phyloP scores from a whole-genome alignment of 2,113 vertebrate species.

The Istiophorus platypterus region DNA sequence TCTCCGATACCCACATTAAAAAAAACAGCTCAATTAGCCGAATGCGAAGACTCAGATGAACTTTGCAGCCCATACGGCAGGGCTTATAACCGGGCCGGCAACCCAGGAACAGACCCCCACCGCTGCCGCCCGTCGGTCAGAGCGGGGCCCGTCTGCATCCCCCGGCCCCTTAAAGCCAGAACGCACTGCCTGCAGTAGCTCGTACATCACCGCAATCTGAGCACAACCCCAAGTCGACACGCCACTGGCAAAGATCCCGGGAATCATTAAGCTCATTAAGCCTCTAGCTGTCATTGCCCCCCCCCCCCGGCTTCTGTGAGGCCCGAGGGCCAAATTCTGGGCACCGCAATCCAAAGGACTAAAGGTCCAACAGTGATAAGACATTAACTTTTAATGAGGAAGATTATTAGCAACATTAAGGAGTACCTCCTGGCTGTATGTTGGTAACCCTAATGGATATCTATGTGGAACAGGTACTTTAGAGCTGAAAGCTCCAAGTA shows the following conservation, averaged over 20 bases:
- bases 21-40: conserved; percentile 18
- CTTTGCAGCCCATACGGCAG: background rate
- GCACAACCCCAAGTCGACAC: background rate
- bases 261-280: conserved; percentile 45
- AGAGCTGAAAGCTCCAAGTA: background rate
- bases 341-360: background rate
- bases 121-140: too few relatives aligned
- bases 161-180: conserved; percentile 31
- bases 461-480: fast-evolving
- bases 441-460: background rate
- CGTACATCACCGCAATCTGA: conserved; percentile 26
- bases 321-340: background rate
- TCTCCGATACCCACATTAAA: background rate
- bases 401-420: conserved; percentile 21
- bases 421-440: background rate
- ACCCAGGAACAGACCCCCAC: conserved; percentile 9
- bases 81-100: conserved; percentile 15
- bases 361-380: conserved; percentile 11
- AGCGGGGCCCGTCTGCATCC: conserved; percentile 5
- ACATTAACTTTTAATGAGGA: conserved; percentile 31
- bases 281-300: conserved; percentile 54
- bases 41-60: conserved; percentile 21
- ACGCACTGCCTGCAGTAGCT: conserved; percentile 15
- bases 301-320: background rate
- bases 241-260: conserved; percentile 52